Conservation (phyloP, 1,140 invertebrate species). For the Ostrea edulis region DNA sequence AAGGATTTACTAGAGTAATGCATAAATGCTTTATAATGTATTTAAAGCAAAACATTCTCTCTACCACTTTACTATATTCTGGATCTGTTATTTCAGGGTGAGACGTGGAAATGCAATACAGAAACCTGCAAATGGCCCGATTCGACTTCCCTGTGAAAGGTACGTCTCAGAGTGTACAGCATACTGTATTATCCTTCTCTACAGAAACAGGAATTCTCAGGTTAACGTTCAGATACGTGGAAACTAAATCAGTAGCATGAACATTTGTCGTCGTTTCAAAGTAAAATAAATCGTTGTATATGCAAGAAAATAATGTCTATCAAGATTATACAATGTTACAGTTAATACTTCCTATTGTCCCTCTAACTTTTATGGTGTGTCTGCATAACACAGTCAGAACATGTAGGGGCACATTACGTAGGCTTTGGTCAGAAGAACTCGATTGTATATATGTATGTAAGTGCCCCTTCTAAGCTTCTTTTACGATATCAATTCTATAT, state of each 20-base stretch:
- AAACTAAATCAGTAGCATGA: neutral
- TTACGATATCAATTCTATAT: no score
- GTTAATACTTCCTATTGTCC: no score
- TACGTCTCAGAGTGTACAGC: neutral
- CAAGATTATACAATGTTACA: no score
- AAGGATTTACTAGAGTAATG: constrained; percentile 30
- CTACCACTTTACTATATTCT: neutral
- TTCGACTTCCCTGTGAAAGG: neutral
- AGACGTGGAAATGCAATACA: neutral
- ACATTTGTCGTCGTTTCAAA: neutral
- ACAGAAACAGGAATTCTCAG: neutral
- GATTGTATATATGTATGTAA: no score
- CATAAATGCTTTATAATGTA: constrained; percentile 29
- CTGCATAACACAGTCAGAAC: no score
- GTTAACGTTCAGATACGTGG: neutral
- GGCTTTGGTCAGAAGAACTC: no score
- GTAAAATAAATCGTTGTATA: neutral
- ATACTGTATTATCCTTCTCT: neutral
- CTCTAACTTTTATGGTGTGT: no score
- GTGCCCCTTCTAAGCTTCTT: no score
- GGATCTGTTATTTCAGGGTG: constrained; percentile 9
- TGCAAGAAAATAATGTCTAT: no score
- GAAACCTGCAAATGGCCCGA: neutral
- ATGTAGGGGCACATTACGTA: no score
- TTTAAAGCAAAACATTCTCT: constrained; percentile 27